Percentiles rank a stretch among this genome's conserved stretches.
Conservation (phyloP, 1,140 invertebrate species). For the Pantala flavescens region DNA sequence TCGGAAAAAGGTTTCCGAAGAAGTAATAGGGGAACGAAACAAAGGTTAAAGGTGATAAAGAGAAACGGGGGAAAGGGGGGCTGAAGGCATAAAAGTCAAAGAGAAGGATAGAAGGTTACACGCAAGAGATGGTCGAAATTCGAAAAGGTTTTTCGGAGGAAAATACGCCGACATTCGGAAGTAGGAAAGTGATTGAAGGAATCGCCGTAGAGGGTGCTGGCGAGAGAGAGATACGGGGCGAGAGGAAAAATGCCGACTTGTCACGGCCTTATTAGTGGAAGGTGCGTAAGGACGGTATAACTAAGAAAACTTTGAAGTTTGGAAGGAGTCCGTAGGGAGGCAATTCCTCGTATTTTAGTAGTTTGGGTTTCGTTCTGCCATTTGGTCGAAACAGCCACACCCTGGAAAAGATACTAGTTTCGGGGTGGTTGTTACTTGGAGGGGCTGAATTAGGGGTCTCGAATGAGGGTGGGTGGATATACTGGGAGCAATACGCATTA, state of each 20-base stretch:
- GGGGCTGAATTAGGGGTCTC: not conserved
- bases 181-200: too few species aligned
- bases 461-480: not conserved
- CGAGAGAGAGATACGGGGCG: too few species aligned
- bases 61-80: not conserved
- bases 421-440: not conserved
- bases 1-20: too few species aligned
- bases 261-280: not conserved
- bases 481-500: too few species aligned
- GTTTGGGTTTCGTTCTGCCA: not conserved
- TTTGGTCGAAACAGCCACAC: not conserved
- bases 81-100: not conserved
- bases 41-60: not conserved
- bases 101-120: too few species aligned
- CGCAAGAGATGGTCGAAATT: too few species aligned
- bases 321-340: not conserved
- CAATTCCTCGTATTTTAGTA: not conserved
- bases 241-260: not conserved
- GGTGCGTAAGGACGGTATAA: too few species aligned
- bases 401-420: not conserved
- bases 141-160: too few species aligned
- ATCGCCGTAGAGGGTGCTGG: too few species aligned
- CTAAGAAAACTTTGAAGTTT: not conserved
- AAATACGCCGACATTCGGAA: too few species aligned
- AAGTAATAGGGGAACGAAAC: too few species aligned